These are phyloP conservation scores for Lutjanus argentimaculatus DNA, from an alignment of 2,797 vertebrate genomes.

Conservation along the genomic window DNA sequence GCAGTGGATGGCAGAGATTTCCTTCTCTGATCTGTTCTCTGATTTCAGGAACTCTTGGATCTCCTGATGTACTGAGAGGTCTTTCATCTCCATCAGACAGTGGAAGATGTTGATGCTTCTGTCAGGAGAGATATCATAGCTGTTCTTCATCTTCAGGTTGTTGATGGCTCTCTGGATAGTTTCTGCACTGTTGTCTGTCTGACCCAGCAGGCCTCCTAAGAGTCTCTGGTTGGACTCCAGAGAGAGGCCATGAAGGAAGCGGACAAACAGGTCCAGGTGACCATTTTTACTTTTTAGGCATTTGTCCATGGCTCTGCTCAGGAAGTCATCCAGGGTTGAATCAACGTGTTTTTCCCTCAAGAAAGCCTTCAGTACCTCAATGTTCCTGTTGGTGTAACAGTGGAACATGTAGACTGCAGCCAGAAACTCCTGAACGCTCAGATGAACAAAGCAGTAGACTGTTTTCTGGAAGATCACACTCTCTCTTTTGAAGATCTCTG, in stretches of 20 bases:
- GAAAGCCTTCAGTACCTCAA: not conserved
- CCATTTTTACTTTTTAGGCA: not conserved
- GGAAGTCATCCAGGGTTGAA: not conserved
- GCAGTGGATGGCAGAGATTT: constrained; percentile 2
- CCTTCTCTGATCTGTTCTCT: constrained; percentile 10
- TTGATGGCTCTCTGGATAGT: no score
- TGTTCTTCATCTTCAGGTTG: no score
- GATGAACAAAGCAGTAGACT: no score
- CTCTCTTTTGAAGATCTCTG: constrained; percentile 14
- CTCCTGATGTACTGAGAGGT: not conserved
- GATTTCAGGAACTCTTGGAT: constrained; percentile 13
- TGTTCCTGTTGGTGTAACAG: not conserved
- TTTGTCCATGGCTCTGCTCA: not conserved
- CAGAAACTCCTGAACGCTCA: no score
- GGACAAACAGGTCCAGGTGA: not conserved
- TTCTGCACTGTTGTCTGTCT: no score
- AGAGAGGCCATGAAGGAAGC: constrained; percentile 8
- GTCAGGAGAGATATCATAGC: no score
- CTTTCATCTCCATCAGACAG: not conserved
- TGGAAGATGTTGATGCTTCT: no score
- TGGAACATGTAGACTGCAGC: no score
- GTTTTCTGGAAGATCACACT: no score
- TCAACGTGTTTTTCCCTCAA: rapidly evolving
- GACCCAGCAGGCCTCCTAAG: not conserved
- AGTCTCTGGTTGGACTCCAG: not conserved